Evolutionary conservation across 1,140 invertebrate species (phyloP).

Genomic region (Drosophila pseudoananassae): DNA sequence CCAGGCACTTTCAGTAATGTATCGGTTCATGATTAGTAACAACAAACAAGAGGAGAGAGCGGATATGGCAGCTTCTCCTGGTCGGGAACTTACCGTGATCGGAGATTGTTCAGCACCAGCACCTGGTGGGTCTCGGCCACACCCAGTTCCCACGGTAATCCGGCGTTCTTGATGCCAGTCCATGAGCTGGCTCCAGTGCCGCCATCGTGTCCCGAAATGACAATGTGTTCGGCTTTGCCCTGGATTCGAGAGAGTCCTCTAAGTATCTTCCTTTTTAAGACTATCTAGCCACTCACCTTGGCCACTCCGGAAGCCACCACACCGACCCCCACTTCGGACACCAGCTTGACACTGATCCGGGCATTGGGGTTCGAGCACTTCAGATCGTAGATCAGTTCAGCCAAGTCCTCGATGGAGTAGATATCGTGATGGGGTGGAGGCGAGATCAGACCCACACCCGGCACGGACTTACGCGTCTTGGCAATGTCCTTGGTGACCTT

Average conservation of each 20-base stretch:
- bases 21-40: conserved; percentile 80
- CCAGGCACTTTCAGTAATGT: conserved; percentile 78
- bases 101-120: conserved; percentile 97
- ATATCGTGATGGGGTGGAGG: conserved; percentile 99
- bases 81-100: conserved; percentile 87
- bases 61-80: conserved; percentile 45
- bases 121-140: conserved; percentile 99
- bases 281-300: conserved; percentile 87
- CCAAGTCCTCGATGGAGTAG: conserved; percentile 99
- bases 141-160: conserved; percentile 98
- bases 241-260: conserved; percentile 68
- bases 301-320: conserved; percentile 99
- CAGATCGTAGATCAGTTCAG: conserved; percentile 99
- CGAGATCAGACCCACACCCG: conserved; percentile 99
- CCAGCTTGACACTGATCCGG: conserved; percentile 98
- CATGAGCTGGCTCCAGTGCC: conserved; percentile 99
- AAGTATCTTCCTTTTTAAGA: background rate
- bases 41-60: conserved; percentile 60
- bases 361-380: conserved; percentile 98
- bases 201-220: conserved; percentile 99
- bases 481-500: conserved; percentile 98
- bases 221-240: conserved; percentile 99
- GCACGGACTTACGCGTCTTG: conserved; percentile 96
- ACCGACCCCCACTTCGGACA: conserved; percentile 99
- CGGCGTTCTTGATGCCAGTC: conserved; percentile 98